Percentiles rank a stretch among this genome's conserved stretches.
These are phyloP conservation scores for Zophobas morio DNA, from an alignment of 1,140 invertebrate species.

Conservation along the genomic window DNA sequence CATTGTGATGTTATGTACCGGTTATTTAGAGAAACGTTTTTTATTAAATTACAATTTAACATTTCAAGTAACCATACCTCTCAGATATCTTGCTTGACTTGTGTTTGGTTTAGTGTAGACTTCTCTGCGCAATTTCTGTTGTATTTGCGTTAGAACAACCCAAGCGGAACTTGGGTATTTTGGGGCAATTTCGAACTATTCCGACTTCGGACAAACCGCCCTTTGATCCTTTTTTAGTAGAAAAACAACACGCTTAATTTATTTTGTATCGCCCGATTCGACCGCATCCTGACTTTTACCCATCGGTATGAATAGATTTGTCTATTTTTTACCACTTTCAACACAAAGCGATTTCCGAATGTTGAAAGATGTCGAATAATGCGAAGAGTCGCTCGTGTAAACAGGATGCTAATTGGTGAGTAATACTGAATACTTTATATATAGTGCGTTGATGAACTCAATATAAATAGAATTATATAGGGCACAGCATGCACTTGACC, in stretches of 20 bases:
- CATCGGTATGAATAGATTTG: not conserved
- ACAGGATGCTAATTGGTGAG: slow-evolving; percentile 1
- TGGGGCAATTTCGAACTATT: slow-evolving; percentile 5
- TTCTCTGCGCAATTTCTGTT: not conserved
- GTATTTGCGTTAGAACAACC: not conserved
- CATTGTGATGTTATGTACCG: too few relatives aligned
- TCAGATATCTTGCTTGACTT: not conserved
- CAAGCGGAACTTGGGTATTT: not conserved
- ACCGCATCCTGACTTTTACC: not conserved
- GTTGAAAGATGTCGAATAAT: not conserved
- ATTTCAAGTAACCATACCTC: too few relatives aligned
- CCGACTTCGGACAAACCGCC: not conserved
- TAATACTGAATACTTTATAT: slow-evolving; percentile 1
- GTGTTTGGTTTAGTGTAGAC: not conserved
- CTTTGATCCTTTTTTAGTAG: not conserved
- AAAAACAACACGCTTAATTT: not conserved
- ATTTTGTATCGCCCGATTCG: not conserved
- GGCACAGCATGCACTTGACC: slow-evolving; percentile 22
- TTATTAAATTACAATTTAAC: too few relatives aligned
- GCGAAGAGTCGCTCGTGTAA: not conserved
- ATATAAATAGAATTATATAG: slow-evolving; percentile 12
- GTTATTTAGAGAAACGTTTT: too few relatives aligned
- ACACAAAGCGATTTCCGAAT: not conserved
- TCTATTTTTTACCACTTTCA: not conserved
- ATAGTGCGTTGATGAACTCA: slow-evolving; percentile 16